Base-by-base conservation (phyloP, 2,888 invertebrate genomes). In the Metallyticus violacea region DNA sequence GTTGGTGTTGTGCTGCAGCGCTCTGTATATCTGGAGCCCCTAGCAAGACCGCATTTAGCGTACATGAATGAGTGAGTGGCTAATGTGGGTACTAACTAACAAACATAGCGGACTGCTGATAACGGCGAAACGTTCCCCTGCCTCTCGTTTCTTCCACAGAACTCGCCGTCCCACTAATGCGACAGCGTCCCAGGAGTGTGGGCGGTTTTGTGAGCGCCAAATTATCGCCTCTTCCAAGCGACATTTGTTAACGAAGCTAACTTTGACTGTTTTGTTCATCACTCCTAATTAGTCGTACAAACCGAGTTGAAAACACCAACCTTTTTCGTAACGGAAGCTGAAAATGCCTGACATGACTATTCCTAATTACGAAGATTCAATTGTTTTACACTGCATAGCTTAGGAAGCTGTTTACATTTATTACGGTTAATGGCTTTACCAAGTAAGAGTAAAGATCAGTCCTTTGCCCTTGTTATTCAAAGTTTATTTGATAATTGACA, bases 171-270 rank as follows among this genome's bases (percentile, higher is more conserved):
- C 80, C 80, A n/a, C 28, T 28, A 80, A 80, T 80, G 80, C 15
- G 79, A 79, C 26, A 26, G 79, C 27, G 26, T 79, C 27, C 25
- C 26, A n/a, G n/a, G n/a, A n/a, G n/a, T n/a, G n/a, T n/a, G n/a
- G n/a, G n/a, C n/a, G n/a, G n/a, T n/a, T n/a, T n/a, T n/a, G 40
- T 9, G 40, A 62, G 40, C 80, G n/a, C 80, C 29, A 80, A 80
- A 80, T 80, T 80, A 29, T 29, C 80, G 80, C 80, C 80, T 27
- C 27, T 28, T 30, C 28, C 25, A 28, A 22, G 80, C 80, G 27
- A 80, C 80, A 80, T 80, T 80, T 28, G 29, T 80, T 80, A 80
- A 80, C 80, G 80, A 80, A 80, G 80, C 80, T 30, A 80, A 80
- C 80, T 80, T 80, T 25, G 25, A 6, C 22, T 80, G 80, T 80